phyloP scores from a whole-genome alignment of 2,113 vertebrate genomes.

The Callopanchax toddi region DNA sequence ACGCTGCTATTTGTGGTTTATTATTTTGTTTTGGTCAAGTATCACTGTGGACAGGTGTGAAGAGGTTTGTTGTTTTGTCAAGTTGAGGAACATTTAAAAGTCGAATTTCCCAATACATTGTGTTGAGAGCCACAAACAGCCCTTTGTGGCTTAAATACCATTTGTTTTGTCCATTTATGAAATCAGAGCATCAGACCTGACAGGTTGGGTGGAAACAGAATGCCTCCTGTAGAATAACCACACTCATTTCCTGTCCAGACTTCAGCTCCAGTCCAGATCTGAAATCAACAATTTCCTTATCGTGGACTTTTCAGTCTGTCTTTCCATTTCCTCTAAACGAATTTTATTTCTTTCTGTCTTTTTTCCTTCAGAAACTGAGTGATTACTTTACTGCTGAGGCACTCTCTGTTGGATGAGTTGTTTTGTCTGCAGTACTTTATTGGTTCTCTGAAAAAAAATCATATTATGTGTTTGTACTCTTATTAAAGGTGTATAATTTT shows the following conservation, averaged over 20 bases:
- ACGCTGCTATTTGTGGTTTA: not conserved
- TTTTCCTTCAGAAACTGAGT: not conserved
- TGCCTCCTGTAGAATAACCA: constrained; percentile 22
- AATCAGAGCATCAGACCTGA: constrained; percentile 23
- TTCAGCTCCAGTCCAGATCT: constrained; percentile 14
- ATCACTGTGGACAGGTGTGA: constrained; percentile 11
- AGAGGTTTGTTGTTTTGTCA: not conserved
- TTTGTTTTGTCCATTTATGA: not conserved
- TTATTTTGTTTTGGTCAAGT: not conserved
- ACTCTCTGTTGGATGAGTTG: too few relatives aligned
- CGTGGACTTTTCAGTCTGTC: not conserved
- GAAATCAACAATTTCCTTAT: constrained; percentile 43
- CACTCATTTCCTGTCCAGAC: constrained; percentile 56
- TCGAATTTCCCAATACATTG: not conserved
- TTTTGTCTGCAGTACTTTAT: too few relatives aligned
- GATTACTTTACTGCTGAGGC: too few relatives aligned
- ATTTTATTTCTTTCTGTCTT: not conserved
- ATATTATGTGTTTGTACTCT: too few relatives aligned
- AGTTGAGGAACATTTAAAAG: not conserved
- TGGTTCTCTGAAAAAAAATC: too few relatives aligned
- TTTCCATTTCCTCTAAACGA: constrained; percentile 8
- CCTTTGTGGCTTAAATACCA: too few relatives aligned
- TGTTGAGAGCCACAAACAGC: too few relatives aligned
- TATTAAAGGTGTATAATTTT: too few relatives aligned
- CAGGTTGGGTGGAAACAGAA: constrained; percentile 54